Evolutionary conservation across 2,113 vertebrate species (phyloP).

Genomic region (Psittacula cyanocephala): DNA sequence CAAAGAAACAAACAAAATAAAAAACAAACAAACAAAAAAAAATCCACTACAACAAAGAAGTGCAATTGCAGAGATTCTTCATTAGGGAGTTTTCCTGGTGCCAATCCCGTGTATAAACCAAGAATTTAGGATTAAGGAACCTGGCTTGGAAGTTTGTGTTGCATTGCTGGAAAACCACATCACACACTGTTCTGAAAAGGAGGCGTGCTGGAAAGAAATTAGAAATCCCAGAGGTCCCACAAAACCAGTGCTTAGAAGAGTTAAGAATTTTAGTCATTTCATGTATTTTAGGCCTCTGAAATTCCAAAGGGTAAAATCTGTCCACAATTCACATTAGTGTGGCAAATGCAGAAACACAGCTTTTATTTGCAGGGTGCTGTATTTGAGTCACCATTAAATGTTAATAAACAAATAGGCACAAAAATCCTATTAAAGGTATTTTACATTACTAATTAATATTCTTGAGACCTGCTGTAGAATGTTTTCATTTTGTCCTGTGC

Average conservation of each 20-base stretch:
- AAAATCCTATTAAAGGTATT: background rate
- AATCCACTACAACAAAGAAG: background rate
- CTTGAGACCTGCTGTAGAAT: background rate
- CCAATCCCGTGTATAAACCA: background rate
- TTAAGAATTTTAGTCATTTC: background rate
- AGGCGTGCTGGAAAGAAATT: background rate
- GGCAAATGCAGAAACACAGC: background rate
- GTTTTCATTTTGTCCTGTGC: background rate
- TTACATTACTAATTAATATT: background rate
- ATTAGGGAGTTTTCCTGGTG: background rate
- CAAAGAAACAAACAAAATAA: background rate
- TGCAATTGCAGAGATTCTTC: background rate
- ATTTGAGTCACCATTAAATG: background rate
- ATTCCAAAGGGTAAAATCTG: background rate
- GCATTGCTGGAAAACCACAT: conserved; percentile 8
- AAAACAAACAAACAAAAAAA: background rate
- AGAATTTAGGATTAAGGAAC: background rate
- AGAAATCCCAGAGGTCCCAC: background rate
- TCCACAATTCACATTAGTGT: background rate
- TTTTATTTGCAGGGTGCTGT: background rate
- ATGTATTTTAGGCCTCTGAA: background rate
- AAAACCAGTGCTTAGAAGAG: background rate
- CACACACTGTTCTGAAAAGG: background rate
- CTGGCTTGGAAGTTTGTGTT: background rate
- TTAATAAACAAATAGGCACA: background rate